These are phyloP conservation scores for Caenorhabditis plicata DNA, from an alignment of 2,888 invertebrate genomes.

Conservation along the genomic window DNA sequence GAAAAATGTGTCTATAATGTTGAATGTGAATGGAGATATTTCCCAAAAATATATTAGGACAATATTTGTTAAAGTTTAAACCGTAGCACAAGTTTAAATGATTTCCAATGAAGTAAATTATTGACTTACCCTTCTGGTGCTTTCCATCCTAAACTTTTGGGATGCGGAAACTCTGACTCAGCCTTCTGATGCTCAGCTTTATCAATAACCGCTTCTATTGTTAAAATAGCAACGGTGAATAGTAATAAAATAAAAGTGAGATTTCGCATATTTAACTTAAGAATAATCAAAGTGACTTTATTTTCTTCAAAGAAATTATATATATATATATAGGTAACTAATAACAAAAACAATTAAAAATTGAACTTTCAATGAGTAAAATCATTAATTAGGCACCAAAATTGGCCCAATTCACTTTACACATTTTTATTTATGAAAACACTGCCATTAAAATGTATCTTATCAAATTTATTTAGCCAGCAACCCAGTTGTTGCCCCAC, in stretches of 20 bases:
- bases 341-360: no score
- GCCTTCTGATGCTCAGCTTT: not conserved
- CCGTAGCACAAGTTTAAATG: no score
- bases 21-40: not conserved
- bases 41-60: no score
- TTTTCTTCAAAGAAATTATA: not conserved
- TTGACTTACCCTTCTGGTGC: slow-evolving; percentile 13
- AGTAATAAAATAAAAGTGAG: not conserved
- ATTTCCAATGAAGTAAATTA: no score
- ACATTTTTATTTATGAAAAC: not conserved
- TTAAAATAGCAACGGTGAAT: not conserved
- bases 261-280: no score
- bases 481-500: slow-evolving; percentile 17
- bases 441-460: not conserved
- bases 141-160: slow-evolving; percentile 19
- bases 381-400: no score
- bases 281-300: not conserved
- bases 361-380: no score
- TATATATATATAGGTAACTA: no score
- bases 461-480: slow-evolving; percentile 1
- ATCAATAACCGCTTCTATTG: not conserved
- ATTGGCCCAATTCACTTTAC: not conserved
- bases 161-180: slow-evolving; percentile 2
- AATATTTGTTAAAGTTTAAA: no score
- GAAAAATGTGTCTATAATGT: not conserved